Percentiles rank a stretch among this genome's conserved stretches.
Evolutionary conservation across 1,140 invertebrate species (phyloP).

Genomic region (Zaprionus capensis): DNA sequence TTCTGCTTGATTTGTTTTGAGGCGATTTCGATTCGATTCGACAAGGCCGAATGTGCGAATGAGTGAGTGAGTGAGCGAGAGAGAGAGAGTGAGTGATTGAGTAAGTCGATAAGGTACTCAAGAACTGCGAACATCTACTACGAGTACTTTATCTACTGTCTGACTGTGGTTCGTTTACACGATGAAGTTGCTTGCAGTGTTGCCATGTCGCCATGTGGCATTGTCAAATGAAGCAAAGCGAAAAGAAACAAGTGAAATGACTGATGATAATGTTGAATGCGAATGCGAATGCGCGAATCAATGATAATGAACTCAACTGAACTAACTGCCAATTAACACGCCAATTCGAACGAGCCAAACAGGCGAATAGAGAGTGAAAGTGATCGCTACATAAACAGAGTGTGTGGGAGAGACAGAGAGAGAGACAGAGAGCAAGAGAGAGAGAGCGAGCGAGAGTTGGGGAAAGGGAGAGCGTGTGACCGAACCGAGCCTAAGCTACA

Average conservation of each 20-base stretch:
- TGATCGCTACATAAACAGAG: slow-evolving; percentile 9
- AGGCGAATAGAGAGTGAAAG: slow-evolving; percentile 24
- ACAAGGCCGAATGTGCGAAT: slow-evolving; percentile 30
- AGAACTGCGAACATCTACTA: slow-evolving; percentile 6
- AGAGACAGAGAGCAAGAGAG: not conserved
- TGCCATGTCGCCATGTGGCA: slow-evolving; percentile 5
- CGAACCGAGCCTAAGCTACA: slow-evolving; percentile 26
- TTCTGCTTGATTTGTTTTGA: slow-evolving; percentile 3
- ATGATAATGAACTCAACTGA: slow-evolving; percentile 59
- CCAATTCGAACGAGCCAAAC: slow-evolving; percentile 53
- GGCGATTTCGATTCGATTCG: slow-evolving; percentile 29
- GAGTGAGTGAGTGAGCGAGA: slow-evolving; percentile 7
- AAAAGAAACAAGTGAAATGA: slow-evolving; percentile 43
- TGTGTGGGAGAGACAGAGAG: slow-evolving; percentile 16
- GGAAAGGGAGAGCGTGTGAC: slow-evolving; percentile 20
- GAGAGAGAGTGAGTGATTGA: not conserved
- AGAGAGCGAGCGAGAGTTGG: not conserved
- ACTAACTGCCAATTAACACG: slow-evolving; percentile 70
- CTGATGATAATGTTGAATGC: slow-evolving; percentile 34
- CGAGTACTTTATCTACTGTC: slow-evolving; percentile 5
- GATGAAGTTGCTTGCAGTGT: slow-evolving; percentile 4
- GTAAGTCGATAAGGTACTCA: slow-evolving; percentile 4
- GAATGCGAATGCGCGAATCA: slow-evolving; percentile 37
- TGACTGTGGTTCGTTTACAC: slow-evolving; percentile 1
- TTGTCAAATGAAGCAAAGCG: slow-evolving; percentile 42